Percentiles rank a stretch among this genome's conserved stretches.
Evolutionary conservation across 2,888 invertebrate species (phyloP).

Genomic region (Drosophila testacea): DNA sequence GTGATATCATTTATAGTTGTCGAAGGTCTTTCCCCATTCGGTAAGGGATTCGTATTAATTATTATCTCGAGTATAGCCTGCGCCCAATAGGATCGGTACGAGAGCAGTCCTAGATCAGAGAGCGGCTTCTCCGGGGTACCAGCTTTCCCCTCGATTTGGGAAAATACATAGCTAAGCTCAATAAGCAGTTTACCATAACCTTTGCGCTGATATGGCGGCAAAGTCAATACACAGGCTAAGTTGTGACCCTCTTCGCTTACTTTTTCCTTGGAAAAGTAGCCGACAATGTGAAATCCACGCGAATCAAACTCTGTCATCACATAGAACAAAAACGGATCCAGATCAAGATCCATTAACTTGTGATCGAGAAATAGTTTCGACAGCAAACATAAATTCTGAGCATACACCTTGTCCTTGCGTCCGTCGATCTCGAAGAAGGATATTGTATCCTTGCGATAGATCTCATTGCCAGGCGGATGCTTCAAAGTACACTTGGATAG

Average conservation of each 20-base stretch:
- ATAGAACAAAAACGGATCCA: slow-evolving; percentile 99
- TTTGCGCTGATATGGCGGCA: slow-evolving; percentile 99
- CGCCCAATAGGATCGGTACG: slow-evolving; percentile 99
- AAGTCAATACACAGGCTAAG: slow-evolving; percentile 98
- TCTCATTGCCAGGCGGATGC: slow-evolving; percentile 97
- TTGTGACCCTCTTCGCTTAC: slow-evolving; percentile 99
- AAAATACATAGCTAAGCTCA: slow-evolving; percentile 99
- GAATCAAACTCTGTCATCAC: slow-evolving; percentile 92
- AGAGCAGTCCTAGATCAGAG: slow-evolving; percentile 97
- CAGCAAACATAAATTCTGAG: slow-evolving; percentile 97
- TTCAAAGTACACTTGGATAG: slow-evolving; percentile 93
- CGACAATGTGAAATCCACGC: slow-evolving; percentile 98
- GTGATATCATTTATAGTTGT: slow-evolving; percentile 98
- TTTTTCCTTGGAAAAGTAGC: slow-evolving; percentile 99
- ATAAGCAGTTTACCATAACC: slow-evolving; percentile 99
- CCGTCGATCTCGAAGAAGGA: slow-evolving; percentile 99
- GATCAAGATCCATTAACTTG: slow-evolving; percentile 98
- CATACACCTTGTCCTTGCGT: slow-evolving; percentile 97
- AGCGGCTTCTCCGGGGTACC: slow-evolving; percentile 99
- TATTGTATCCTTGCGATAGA: slow-evolving; percentile 96
- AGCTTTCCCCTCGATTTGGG: slow-evolving; percentile 97
- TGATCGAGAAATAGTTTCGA: slow-evolving; percentile 99
- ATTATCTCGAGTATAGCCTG: slow-evolving; percentile 98
- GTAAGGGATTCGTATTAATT: slow-evolving; percentile 92
- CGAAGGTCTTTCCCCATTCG: slow-evolving; percentile 95